phyloP scores from a whole-genome alignment of 2,113 vertebrate species.

The Atrichornis clamosus region DNA sequence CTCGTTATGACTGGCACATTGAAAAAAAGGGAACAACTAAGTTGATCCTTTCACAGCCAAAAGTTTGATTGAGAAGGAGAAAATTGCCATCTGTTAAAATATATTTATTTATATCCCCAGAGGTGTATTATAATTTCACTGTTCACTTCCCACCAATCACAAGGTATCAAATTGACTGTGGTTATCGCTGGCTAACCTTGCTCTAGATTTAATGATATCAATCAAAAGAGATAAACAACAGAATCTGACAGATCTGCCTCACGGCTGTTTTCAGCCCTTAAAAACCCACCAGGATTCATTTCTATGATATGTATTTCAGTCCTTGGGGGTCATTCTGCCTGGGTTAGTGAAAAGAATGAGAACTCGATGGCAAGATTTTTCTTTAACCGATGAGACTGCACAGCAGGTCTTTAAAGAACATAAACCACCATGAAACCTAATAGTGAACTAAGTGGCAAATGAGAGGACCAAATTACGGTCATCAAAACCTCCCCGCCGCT shows the following conservation, averaged over 20 bases:
- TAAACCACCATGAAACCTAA: constrained; percentile 3
- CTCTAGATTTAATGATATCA: constrained; percentile 19
- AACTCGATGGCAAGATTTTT: background rate
- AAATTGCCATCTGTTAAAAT: background rate
- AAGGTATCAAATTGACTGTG: background rate
- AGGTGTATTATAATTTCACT: constrained; percentile 31
- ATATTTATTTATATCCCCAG: constrained; percentile 8
- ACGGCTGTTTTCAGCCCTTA: constrained; percentile 10
- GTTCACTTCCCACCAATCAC: constrained; percentile 13
- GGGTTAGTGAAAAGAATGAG: constrained; percentile 6
- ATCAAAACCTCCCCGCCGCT: background rate
- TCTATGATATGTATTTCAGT: constrained; percentile 18
- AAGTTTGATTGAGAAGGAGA: background rate
- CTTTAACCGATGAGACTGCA: constrained; percentile 25
- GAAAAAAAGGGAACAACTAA: background rate
- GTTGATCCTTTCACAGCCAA: background rate
- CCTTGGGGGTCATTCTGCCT: background rate
- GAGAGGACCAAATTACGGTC: background rate
- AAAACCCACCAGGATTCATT: constrained; percentile 14
- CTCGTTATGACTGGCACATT: background rate
- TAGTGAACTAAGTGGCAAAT: constrained; percentile 15
- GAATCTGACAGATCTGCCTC: constrained; percentile 21
- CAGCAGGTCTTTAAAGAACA: constrained; percentile 30
- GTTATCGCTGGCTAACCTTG: background rate
- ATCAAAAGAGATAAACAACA: constrained; percentile 43